phyloP scores from a whole-genome alignment of 2,797 vertebrate species.

The Chaetodon trifasciatus region DNA sequence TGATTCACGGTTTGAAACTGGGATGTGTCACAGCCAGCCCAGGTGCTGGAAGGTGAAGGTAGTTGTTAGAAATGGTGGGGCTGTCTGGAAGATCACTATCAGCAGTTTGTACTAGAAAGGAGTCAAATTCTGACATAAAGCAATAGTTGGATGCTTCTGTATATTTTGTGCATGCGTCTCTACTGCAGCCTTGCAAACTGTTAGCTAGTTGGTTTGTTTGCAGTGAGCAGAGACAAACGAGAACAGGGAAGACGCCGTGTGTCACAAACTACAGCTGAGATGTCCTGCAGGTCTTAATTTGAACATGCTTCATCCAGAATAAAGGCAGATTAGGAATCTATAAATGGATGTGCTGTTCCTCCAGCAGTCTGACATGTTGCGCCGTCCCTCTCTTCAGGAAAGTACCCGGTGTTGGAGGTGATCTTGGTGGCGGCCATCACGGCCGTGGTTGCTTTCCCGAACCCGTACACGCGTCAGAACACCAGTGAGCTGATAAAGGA shows the following conservation, averaged over 20 bases:
- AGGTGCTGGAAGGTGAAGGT: neutral
- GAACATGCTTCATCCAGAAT: too few relatives aligned
- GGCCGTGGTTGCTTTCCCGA: conserved; percentile 96
- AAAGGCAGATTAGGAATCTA: too few relatives aligned
- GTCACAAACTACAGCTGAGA: too few relatives aligned
- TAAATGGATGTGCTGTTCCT: too few relatives aligned
- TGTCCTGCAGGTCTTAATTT: too few relatives aligned
- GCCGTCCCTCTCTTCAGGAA: conserved; percentile 71
- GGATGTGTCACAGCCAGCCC: neutral
- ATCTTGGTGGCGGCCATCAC: conserved; percentile 97
- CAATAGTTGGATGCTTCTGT: too few relatives aligned
- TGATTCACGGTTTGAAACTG: neutral
- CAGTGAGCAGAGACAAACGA: too few relatives aligned
- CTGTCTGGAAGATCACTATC: neutral
- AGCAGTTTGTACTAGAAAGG: neutral
- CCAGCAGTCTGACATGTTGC: neutral
- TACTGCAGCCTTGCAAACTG: too few relatives aligned
- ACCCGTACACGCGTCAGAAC: conserved; percentile 97
- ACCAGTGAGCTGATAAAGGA: conserved; percentile 99
- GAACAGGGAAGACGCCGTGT: too few relatives aligned
- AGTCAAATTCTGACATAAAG: too few relatives aligned
- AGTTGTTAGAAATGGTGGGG: neutral
- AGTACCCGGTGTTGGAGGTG: conserved; percentile 97
- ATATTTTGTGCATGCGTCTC: too few relatives aligned
- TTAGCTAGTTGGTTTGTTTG: too few relatives aligned